These are phyloP conservation scores for Channallabes apus DNA, from an alignment of 2,797 vertebrate species.

Conservation along the genomic window DNA sequence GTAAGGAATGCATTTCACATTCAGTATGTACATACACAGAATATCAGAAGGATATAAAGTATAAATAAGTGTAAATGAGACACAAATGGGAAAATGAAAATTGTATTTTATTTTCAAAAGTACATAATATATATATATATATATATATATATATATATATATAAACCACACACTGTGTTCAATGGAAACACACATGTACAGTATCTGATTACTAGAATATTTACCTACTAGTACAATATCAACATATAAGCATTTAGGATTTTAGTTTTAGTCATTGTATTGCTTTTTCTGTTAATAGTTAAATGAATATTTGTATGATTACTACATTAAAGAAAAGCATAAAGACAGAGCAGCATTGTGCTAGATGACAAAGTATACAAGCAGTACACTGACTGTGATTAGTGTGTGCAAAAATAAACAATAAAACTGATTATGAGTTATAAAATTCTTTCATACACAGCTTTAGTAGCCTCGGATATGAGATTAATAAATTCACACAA, in stretches of 20 bases:
- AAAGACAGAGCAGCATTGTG: not conserved
- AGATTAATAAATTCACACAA: no score
- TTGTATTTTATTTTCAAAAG: not conserved
- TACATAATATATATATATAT: not conserved
- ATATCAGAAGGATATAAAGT: not conserved
- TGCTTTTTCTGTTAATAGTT: not conserved
- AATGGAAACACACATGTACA: not conserved
- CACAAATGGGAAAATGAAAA: not conserved
- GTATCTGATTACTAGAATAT: not conserved
- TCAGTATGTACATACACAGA: no score
- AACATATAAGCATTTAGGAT: not conserved
- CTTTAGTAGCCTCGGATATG: no score
- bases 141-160: not conserved
- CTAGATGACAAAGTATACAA: not conserved
- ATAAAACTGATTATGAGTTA: not conserved
- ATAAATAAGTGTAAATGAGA: not conserved
- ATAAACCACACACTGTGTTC: not conserved
- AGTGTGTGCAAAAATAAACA: not conserved
- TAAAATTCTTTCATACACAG: not conserved
- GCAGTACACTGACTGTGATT: not conserved
- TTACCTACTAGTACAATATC: not conserved
- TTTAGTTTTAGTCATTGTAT: not conserved
- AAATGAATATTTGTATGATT: not conserved
- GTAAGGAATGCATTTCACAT: no score
- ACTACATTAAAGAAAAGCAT: not conserved